phyloP scores from a whole-genome alignment of 2,888 invertebrate genomes.

The Clitarchus hookeri region DNA sequence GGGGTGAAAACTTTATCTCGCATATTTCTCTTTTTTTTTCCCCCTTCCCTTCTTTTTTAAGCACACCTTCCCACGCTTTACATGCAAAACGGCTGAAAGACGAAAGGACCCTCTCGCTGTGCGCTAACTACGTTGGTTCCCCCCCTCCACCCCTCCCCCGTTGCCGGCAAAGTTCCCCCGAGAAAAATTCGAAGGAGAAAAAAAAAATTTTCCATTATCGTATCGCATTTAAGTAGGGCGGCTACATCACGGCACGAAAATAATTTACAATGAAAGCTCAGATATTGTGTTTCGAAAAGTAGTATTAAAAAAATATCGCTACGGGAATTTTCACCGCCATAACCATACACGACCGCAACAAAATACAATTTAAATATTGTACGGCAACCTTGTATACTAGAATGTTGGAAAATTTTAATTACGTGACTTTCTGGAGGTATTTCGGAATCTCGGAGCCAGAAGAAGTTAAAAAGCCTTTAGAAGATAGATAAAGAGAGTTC shows the following conservation, averaged over 20 bases:
- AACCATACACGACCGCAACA: background rate
- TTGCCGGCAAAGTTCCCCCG: background rate
- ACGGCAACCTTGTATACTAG: too few species aligned
- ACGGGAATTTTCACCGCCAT: background rate
- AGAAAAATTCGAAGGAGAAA: background rate
- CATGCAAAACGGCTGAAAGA: background rate
- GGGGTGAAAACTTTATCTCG: conserved; percentile 5
- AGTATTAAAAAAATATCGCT: background rate
- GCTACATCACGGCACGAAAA: background rate
- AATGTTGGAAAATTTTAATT: too few species aligned
- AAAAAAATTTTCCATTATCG: background rate
- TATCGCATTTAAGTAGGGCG: background rate
- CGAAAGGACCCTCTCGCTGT: background rate
- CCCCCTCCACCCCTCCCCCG: too few species aligned
- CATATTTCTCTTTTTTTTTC: background rate
- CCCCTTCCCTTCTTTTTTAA: background rate
- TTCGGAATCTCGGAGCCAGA: too few species aligned
- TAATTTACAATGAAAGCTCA: conserved; percentile 14
- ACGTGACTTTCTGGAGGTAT: too few species aligned
- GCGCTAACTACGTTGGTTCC: background rate
- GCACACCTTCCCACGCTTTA: background rate
- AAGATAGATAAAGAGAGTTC: too few species aligned
- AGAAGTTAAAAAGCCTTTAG: too few species aligned
- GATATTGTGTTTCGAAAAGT: background rate
- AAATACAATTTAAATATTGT: background rate